Evolutionary conservation across 2,888 invertebrate genomes (phyloP).

Genomic region (Mystacides longicornis): DNA sequence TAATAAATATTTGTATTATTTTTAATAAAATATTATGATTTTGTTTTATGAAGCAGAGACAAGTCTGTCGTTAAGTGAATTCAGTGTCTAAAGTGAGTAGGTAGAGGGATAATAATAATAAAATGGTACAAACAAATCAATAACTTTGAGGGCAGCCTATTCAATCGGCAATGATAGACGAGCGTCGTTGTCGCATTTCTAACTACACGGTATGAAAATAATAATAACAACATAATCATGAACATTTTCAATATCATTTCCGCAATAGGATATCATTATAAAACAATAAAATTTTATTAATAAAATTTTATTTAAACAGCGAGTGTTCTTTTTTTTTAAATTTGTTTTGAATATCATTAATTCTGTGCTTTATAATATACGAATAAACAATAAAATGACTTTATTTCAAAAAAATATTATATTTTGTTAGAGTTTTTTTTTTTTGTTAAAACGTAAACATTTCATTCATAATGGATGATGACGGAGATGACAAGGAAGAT

Average conservation of each 20-base stretch:
- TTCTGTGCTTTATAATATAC: not conserved
- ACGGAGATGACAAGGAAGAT: slow-evolving; percentile 77
- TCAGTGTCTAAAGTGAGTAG: no score
- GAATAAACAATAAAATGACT: not conserved
- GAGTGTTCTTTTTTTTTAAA: not conserved
- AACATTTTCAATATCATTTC: no score
- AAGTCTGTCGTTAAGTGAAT: no score
- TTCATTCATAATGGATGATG: slow-evolving; percentile 59
- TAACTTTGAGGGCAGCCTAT: not conserved
- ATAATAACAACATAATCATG: not conserved
- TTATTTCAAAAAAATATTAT: not conserved
- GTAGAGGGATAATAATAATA: not conserved
- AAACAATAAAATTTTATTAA: not conserved
- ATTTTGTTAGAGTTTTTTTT: not conserved
- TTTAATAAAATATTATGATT: no score
- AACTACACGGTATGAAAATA: not conserved
- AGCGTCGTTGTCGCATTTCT: not conserved
- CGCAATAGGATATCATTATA: not conserved
- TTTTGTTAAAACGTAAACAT: not conserved
- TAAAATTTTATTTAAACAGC: not conserved
- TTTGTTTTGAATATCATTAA: not conserved
- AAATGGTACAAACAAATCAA: not conserved
- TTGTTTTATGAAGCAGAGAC: no score
- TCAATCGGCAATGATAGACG: not conserved
- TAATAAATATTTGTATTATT: no score